Percentiles rank a stretch among this genome's conserved stretches.
These are phyloP conservation scores for Coecobrya sp. DNA, from an alignment of 2,888 invertebrate genomes.

Conservation along the genomic window DNA sequence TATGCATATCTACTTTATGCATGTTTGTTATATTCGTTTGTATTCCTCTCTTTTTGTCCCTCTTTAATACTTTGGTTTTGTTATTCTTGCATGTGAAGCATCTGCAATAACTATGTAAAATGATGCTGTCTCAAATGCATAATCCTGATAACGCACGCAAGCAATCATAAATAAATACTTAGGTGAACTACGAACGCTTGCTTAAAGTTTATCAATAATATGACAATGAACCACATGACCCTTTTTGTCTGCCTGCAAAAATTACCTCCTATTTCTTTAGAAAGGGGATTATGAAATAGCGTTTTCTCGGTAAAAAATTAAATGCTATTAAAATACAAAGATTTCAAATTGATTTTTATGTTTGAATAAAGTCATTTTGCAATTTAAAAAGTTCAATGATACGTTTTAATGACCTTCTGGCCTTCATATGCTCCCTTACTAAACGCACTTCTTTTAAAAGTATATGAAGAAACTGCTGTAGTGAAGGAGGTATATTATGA, in stretches of 20 bases:
- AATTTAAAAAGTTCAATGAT: neutral
- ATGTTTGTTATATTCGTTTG: no score
- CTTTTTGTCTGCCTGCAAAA: slow-evolving; percentile 1
- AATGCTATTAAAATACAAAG: neutral
- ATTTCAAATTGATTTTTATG: neutral
- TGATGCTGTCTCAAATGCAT: no score
- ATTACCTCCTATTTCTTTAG: neutral
- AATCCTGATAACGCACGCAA: neutral
- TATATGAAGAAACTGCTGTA: neutral
- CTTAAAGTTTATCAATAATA: slow-evolving; percentile 35
- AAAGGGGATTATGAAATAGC: neutral
- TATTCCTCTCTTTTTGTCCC: no score
- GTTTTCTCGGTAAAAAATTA: neutral
- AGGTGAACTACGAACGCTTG: neutral
- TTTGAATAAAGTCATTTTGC: slow-evolving; percentile 20
- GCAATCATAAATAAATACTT: neutral
- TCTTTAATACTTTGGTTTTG: no score
- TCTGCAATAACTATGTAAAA: neutral
- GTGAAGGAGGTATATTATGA: no score
- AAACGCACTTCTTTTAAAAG: neutral
- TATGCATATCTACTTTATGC: neutral
- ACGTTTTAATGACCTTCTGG: slow-evolving; percentile 4
- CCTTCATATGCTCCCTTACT: neutral
- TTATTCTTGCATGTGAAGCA: no score
- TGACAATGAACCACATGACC: slow-evolving; percentile 66